Base-by-base conservation (phyloP, 2,888 invertebrate genomes). In the Tinea trinotella region DNA sequence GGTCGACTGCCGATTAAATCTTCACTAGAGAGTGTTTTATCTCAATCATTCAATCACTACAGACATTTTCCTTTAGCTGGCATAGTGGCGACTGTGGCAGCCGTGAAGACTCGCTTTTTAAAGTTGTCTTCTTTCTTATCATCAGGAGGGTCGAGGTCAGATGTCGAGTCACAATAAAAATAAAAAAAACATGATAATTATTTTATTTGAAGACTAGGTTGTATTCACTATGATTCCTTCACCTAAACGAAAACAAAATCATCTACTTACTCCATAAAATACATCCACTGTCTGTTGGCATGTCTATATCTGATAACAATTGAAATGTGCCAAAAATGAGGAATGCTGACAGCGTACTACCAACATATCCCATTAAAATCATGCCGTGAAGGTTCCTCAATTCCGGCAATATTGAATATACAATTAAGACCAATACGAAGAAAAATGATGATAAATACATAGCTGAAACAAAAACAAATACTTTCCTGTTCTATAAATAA, bases 331-430 rank as follows among this genome's bases (percentile, higher is more conserved):
- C 64, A 1, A 80, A 58, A 1, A 68, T 54, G 0, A 75, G 18
- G 58, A 76, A 76, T 0, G 71, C 71, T 17, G 60, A 59, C 0
- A 77, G 60, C 10, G 74, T 60, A 53, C 73, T 70, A 13, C 61
- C 61, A 7, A 56, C 48, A 52, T 76, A 77, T 0, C 74, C 70
- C 69, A 76, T 76, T 22, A 76, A 61, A 17, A 76, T 70, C 59
- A 64, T 40, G 0, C 76, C 76, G 10, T 68, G 64, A 5, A 76
- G 59, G 55, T 73, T 76, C 55, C 68, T 62, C 1, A 76, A 66
- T 52, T 74, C 72, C 0, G 69, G 67, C 17, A 76, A 64, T 10
- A 74, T 6, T 1, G 53, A 15, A 59, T 77, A 77, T 1, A 75
- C 76, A 7, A 70, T 40, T 54, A 76, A 57, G 7, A 76, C 73